Evolutionary conservation across 2,888 invertebrate genomes (phyloP), one percentile per base, ranked within the genome.

Genomic region (Macrophya alboannulata): DNA sequence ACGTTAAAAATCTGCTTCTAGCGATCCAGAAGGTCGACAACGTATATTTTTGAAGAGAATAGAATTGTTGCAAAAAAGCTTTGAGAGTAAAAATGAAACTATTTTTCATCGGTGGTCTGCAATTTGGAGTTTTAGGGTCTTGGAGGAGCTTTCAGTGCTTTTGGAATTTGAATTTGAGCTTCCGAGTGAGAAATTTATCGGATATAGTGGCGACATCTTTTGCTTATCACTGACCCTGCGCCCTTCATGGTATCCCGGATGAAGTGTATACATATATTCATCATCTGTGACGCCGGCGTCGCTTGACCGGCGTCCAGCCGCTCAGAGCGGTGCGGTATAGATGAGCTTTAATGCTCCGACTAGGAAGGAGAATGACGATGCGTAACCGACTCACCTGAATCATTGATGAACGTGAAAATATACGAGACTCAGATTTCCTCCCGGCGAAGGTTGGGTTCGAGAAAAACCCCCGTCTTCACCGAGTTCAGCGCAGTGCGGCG

Each of bases 361-460:
- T n/a, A 0, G 2, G 21, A 40, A 10, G 43, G 1, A 10, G 4
- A 43, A 15, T 1, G 0, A 1, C 12, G 4, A 21, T 4, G 4
- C 15, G 43, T 15, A 21, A 43, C 3, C 72, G 62, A 84, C 91
- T 90, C 81, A 92, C 93, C 92, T 92, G 92, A 90, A 92, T 88
- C 93, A 93, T 93, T 91, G 92, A 92, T 90, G 90, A 90, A 83
- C 83, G 89, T 90, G 89, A 86, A 88, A 90, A 83, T 91, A 90
- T 88, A 89, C 89, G 86, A 90, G 88, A 88, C 90, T 62, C 21
- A 31, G 43, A 43, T 51, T 59, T 62, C 25, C 59, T 89, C 89
- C 86, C 87, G 88, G 81, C 48, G 87, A 86, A 87, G 86, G 86
- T 86, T 88, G 87, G 89, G 88, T 88, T 88, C 86, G 86, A 87